These are phyloP conservation scores for Carpatolechia fugitivella DNA, from an alignment of 2,888 invertebrate genomes.

Conservation along the genomic window DNA sequence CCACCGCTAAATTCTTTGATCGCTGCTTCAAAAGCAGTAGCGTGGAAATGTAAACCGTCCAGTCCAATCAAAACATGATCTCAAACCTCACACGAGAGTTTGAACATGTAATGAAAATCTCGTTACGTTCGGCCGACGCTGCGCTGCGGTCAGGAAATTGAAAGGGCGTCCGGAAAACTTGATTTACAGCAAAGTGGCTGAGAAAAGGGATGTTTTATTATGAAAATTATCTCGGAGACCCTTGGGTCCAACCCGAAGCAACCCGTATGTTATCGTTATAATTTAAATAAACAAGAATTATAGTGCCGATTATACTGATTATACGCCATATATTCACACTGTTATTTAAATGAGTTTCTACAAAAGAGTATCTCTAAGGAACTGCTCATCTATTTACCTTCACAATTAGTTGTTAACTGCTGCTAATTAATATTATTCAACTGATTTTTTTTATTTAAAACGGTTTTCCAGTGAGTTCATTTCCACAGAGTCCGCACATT, in stretches of 20 bases:
- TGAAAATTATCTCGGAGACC: constrained; percentile 63
- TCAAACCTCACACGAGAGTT: constrained; percentile 41
- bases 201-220: constrained; percentile 72
- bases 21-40: not conserved
- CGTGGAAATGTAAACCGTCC: constrained; percentile 10
- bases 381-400: no score
- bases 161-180: constrained; percentile 55
- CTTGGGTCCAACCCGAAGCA: constrained; percentile 29
- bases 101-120: constrained; percentile 14
- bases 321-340: constrained; percentile 18
- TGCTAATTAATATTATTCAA: no score
- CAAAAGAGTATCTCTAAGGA: not conserved
- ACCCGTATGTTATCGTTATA: constrained; percentile 37
- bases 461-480: no score
- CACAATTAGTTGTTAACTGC: no score
- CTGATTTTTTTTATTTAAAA: no score
- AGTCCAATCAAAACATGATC: constrained; percentile 45
- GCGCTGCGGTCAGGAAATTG: constrained; percentile 13
- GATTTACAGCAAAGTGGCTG: constrained; percentile 68
- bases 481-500: no score
- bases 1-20: no score
- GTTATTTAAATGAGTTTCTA: constrained; percentile 7
- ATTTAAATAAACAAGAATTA: constrained; percentile 34
- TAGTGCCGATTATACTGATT: constrained; percentile 40
- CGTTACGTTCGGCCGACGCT: constrained; percentile 3